Evolutionary conservation across 2,113 vertebrate genomes (phyloP).

Genomic region (Neodontobutis hainanensis): DNA sequence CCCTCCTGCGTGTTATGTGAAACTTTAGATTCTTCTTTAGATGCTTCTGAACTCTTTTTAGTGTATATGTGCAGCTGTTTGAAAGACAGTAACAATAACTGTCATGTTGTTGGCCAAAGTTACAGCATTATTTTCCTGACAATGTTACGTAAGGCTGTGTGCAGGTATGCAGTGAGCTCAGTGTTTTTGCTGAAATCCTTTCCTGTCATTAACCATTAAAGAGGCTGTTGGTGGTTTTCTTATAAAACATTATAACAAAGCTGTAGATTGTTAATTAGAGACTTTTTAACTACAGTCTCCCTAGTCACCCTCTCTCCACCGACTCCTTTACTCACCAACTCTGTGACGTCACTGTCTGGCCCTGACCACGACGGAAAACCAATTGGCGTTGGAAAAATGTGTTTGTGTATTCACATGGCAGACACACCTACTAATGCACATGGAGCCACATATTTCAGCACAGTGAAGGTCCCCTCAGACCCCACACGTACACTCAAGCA

Average conservation of each 20-base stretch:
- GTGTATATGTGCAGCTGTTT: conserved; percentile 25
- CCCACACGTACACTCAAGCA: conserved; percentile 5
- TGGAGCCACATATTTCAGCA: conserved; percentile 42
- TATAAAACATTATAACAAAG: conserved; percentile 48
- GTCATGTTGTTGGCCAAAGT: conserved; percentile 10
- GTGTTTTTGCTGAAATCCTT: conserved; percentile 22
- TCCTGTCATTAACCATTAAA: conserved; percentile 54
- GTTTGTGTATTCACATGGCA: conserved; percentile 47
- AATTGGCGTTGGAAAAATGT: conserved; percentile 50
- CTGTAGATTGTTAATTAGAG: conserved; percentile 30
- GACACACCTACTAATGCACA: conserved; percentile 52
- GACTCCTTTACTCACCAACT: conserved; percentile 6
- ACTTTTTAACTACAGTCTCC: conserved; percentile 17
- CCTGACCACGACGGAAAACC: conserved; percentile 62
- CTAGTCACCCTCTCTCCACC: conserved; percentile 10
- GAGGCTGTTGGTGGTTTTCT: conserved; percentile 41
- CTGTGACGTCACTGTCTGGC: conserved; percentile 71
- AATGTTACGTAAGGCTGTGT: conserved; percentile 20
- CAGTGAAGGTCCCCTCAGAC: conserved; percentile 21
- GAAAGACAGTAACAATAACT: conserved; percentile 10
- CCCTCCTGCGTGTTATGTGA: not conserved
- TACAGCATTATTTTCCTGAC: conserved; percentile 2
- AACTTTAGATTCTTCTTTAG: not conserved
- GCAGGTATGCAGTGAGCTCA: conserved; percentile 36
- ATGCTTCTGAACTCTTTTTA: not conserved